These are phyloP conservation scores for Mellilla xanthometata DNA, from an alignment of 2,888 invertebrate species.

Conservation along the genomic window DNA sequence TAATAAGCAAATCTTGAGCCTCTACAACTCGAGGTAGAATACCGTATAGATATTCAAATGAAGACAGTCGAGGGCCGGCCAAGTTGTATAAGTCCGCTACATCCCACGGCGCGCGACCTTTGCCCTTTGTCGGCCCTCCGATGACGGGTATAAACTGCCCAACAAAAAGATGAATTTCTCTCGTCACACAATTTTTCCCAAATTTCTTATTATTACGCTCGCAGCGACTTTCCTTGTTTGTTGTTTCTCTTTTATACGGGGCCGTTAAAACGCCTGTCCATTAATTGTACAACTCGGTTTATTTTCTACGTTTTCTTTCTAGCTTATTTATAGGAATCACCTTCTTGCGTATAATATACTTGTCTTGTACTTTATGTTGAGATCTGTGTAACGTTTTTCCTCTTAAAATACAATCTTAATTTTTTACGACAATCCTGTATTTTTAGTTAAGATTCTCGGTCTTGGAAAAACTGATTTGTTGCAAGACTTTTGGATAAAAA, in stretches of 20 bases:
- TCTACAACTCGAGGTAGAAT: too few species aligned
- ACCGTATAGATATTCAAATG: background rate
- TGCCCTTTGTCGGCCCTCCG: conserved; percentile 38
- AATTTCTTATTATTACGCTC: conserved; percentile 10
- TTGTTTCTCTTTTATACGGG: conserved; percentile 13
- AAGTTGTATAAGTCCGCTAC: background rate
- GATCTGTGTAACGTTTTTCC: conserved; percentile 1
- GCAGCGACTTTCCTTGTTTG: conserved; percentile 10
- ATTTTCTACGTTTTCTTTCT: conserved; percentile 2
- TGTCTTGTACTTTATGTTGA: too few species aligned
- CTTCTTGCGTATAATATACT: conserved; percentile 1
- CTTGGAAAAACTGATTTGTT: conserved; percentile 4
- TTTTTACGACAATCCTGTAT: conserved; percentile 4
- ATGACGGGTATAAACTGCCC: conserved; percentile 31
- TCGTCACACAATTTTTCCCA: conserved; percentile 15
- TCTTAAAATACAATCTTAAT: background rate
- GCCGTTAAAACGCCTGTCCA: conserved; percentile 19
- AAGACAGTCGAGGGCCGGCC: background rate
- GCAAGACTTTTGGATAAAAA: conserved; percentile 6
- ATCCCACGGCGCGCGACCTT: conserved; percentile 33
- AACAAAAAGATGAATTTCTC: conserved; percentile 31
- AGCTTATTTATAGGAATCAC: conserved; percentile 10
- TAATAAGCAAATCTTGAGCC: too few species aligned
- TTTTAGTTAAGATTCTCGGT: conserved; percentile 13
- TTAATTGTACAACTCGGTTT: conserved; percentile 13